These are phyloP conservation scores for Cromileptes altivelis DNA, from an alignment of 2,113 vertebrate genomes.

Conservation along the genomic window DNA sequence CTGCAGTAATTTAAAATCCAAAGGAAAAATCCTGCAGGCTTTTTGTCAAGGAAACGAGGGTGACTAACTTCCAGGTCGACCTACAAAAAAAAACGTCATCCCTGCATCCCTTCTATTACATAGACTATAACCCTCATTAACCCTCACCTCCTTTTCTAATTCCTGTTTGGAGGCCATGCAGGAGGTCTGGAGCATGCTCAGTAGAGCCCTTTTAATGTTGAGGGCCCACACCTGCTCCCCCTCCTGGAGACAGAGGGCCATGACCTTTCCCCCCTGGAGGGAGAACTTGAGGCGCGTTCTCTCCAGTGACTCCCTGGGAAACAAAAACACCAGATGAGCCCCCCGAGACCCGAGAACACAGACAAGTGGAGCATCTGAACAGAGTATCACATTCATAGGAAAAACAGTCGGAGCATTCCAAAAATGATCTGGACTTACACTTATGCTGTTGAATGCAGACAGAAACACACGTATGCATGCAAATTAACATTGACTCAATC, in stretches of 20 bases:
- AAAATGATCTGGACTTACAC: slow-evolving; percentile 29
- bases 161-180: slow-evolving; percentile 51
- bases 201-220: slow-evolving; percentile 90
- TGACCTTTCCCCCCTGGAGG: slow-evolving; percentile 87
- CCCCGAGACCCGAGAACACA: slow-evolving; percentile 50
- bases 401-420: slow-evolving; percentile 69
- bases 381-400: slow-evolving; percentile 75
- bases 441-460: background rate
- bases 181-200: slow-evolving; percentile 90
- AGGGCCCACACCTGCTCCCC: slow-evolving; percentile 89
- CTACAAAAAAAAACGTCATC: too few relatives aligned
- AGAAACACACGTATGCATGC: background rate
- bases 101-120: background rate
- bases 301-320: slow-evolving; percentile 86
- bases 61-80: too few relatives aligned
- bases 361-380: slow-evolving; percentile 55
- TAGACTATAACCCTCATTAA: background rate
- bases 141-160: slow-evolving; percentile 86
- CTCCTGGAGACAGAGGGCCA: slow-evolving; percentile 85
- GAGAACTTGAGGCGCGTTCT: slow-evolving; percentile 87
- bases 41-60: too few relatives aligned
- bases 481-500: background rate
- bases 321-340: slow-evolving; percentile 84
- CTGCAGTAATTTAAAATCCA: too few relatives aligned
- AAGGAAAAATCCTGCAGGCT: too few relatives aligned